phyloP scores from a whole-genome alignment of 2,888 invertebrate genomes.

The Caenorhabditis imperialis region DNA sequence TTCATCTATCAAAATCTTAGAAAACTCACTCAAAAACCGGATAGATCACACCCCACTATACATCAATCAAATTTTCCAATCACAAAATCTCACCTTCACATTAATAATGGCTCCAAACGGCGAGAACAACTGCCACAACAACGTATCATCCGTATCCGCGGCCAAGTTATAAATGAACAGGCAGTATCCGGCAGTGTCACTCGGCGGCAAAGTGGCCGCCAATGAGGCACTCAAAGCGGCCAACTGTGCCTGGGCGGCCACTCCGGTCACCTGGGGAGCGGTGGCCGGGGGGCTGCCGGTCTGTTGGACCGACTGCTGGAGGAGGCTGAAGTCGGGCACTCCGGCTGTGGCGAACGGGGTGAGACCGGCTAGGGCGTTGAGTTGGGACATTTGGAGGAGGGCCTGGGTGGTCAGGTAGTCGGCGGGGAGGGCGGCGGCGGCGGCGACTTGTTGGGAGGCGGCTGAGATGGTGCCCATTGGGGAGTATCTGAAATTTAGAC shows the following conservation, averaged over 20 bases:
- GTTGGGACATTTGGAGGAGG: conserved; percentile 83
- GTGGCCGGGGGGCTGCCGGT: conserved; percentile 37
- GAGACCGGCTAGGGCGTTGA: conserved; percentile 55
- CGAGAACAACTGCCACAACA: conserved; percentile 94
- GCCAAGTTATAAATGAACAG: conserved; percentile 94
- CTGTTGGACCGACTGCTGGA: conserved; percentile 10
- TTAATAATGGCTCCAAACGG: conserved; percentile 97
- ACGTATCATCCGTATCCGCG: conserved; percentile 91
- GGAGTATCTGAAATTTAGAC: conserved; percentile 82
- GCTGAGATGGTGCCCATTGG: conserved; percentile 83
- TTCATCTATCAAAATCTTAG: too few species aligned
- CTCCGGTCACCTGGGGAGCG: conserved; percentile 12
- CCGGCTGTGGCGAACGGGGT: conserved; percentile 18
- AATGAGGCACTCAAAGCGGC: conserved; percentile 61
- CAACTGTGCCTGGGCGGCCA: conserved; percentile 50
- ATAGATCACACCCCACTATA: neutral
- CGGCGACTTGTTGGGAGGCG: conserved; percentile 47
- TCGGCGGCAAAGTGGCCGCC: conserved; percentile 48
- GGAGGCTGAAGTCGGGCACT: conserved; percentile 36
- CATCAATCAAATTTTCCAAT: neutral
- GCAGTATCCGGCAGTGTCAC: conserved; percentile 86
- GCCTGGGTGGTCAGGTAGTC: conserved; percentile 79
- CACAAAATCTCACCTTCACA: conserved; percentile 84
- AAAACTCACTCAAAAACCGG: too few species aligned
- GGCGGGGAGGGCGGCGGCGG: conserved; percentile 50